A percentile compares a stretch with the other conserved stretches of the same genome.
Evolutionary conservation across 1,140 invertebrate genomes (phyloP).

Genomic region (Cydia pomonella): DNA sequence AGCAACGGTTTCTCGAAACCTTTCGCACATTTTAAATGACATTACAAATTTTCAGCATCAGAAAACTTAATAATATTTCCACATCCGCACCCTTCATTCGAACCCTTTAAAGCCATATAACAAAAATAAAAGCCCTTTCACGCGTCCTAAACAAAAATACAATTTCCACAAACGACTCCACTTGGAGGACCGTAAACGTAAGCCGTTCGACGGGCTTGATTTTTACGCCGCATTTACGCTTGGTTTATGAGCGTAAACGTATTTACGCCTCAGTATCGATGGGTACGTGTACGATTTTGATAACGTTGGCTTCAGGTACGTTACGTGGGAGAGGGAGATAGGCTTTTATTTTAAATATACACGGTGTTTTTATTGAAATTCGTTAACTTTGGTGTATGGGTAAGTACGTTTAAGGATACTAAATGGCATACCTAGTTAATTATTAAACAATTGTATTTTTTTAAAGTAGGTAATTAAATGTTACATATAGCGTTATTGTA

Average conservation of each 20-base stretch:
- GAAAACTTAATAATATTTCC: neutral
- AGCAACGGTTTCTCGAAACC: no score
- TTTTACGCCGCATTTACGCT: slow-evolving; percentile 30
- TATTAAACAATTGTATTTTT: no score
- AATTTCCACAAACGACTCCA: slow-evolving; percentile 31
- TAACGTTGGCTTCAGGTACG: slow-evolving; percentile 11
- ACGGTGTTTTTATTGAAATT: no score
- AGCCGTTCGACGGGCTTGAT: slow-evolving; percentile 19
- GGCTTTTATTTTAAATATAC: no score
- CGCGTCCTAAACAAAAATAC: slow-evolving; percentile 30
- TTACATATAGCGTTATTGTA: no score
- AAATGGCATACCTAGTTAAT: no score
- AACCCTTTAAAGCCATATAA: slow-evolving; percentile 3
- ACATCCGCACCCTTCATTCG: slow-evolving; percentile 3
- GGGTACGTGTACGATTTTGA: slow-evolving; percentile 10
- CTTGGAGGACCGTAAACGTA: slow-evolving; percentile 24
- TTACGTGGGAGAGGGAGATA: neutral
- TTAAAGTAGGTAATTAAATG: no score
- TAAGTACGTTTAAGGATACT: no score
- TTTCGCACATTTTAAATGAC: neutral
- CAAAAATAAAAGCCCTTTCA: slow-evolving; percentile 24
- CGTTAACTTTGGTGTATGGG: no score
- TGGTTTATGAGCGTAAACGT: slow-evolving; percentile 21
- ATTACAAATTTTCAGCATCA: slow-evolving; percentile 17
- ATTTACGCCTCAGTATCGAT: slow-evolving; percentile 23